These are phyloP conservation scores for Donacobius atricapilla DNA, from an alignment of 2,113 vertebrate genomes.

Conservation along the genomic window DNA sequence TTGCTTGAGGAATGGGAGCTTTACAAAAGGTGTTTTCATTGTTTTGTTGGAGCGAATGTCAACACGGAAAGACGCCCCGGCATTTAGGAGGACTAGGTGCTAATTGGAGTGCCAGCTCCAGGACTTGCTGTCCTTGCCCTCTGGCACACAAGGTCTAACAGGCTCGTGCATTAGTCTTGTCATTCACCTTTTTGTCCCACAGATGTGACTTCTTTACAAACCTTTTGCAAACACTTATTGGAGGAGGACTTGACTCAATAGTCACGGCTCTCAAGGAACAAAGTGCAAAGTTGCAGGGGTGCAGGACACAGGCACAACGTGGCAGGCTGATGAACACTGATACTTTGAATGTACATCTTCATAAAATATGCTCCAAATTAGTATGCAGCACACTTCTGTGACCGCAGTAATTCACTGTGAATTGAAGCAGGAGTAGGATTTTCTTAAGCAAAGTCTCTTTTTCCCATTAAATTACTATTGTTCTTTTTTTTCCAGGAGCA, in stretches of 20 bases:
- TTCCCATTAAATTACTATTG: constrained; percentile 13
- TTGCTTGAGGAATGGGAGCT: neutral
- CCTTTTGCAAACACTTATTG: neutral
- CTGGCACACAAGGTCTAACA: neutral
- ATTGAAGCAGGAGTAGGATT: neutral
- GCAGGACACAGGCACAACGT: neutral
- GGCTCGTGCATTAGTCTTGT: neutral
- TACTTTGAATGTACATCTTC: neutral
- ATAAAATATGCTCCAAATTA: neutral
- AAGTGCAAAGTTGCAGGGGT: neutral
- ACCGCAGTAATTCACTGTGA: neutral
- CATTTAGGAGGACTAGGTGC: neutral
- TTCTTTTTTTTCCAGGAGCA: neutral
- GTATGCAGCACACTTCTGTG: neutral
- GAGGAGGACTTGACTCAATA: neutral
- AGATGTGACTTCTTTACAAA: neutral
- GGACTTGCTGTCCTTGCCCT: neutral
- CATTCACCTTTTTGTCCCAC: neutral
- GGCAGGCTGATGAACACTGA: neutral
- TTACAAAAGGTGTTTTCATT: constrained; percentile 15
- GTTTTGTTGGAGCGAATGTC: constrained; percentile 30
- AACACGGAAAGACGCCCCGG: neutral
- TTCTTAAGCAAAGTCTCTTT: neutral
- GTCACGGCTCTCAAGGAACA: neutral
- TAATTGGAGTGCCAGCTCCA: neutral